Evolutionary conservation across 64 coral and sea anemone species (phyloP), one percentile per base, ranked within the genome.

Genomic region (Pocillopora verrucosa): DNA sequence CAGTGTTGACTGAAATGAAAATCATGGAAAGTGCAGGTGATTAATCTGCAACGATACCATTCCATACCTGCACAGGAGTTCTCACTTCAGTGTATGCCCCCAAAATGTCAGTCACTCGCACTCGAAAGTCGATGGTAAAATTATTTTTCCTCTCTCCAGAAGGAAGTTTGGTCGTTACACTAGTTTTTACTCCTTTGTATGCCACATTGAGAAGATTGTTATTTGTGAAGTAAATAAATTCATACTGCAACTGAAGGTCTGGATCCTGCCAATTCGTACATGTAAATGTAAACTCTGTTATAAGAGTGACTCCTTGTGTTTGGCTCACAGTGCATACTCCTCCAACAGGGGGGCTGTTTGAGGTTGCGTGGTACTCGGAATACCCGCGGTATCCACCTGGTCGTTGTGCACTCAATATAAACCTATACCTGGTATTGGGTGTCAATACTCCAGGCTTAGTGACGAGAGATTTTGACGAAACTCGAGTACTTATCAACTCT

Each of bases 141-240:
- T 74, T 74, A 12, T 58, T 45, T 26, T 16, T 16, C 22, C 35
- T 81, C 3, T 90, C 88, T 22, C 77, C 77, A 58, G 34, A 25
- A 13, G 88, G 88, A 61, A 90, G 77, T 45, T 77, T 62, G 13
- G 77, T 58, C 16, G 24, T 1, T 26, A 51, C 22, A 25, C 82
- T 85, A 1, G 20, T 20, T 70, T 56, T 41, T 3, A 35, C 17
- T 13, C 82, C 82, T 85, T 70, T 69, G 16, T 85, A 72, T 1
- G 70, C 82, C 16, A 85, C 82, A 61, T 88, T 75, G 3, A 80
- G 25, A 61, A 60, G 56, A 30, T 76, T 73, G 6, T 25, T 60
- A 45, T 76, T 74, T 61, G 22, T 76, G 60, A 90, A 26, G 77
- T 90, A 90, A 30, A 35, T 41, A 69, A 82, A 90, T 59, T 77